Conservation (phyloP, 2,797 vertebrate species). For the Melanotaenia pygmaea region DNA sequence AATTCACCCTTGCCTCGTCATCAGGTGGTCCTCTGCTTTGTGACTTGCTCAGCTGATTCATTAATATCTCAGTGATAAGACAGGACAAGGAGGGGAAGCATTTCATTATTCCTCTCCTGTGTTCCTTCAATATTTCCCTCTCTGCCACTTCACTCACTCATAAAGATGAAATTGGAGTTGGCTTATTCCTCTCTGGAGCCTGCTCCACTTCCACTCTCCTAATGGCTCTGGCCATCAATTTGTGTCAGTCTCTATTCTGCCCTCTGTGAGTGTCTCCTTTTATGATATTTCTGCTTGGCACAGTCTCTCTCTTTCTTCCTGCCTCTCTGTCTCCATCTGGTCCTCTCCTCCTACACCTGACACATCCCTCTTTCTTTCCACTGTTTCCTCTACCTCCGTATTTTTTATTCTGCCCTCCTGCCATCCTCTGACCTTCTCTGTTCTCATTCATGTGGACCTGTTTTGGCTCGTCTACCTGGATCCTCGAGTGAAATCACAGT, state of each 20-base stretch:
- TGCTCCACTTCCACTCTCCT: conserved; percentile 55
- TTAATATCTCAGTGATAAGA: conserved; percentile 50
- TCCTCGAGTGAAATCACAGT: conserved; percentile 17
- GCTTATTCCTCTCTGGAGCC: conserved; percentile 68
- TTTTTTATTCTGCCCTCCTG: conserved; percentile 41
- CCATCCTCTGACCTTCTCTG: conserved; percentile 61
- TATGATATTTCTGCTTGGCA: conserved; percentile 58
- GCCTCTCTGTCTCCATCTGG: conserved; percentile 69
- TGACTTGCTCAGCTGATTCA: conserved; percentile 59
- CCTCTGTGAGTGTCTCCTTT: conserved; percentile 49
- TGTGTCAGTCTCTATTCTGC: conserved; percentile 67
- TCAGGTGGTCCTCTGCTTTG: conserved; percentile 54
- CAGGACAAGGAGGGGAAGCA: conserved; percentile 46
- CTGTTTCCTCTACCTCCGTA: conserved; percentile 36
- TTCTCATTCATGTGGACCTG: conserved; percentile 28
- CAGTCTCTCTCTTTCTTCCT: conserved; percentile 40
- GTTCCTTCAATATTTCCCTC: conserved; percentile 59
- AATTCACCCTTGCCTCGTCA: conserved; percentile 42
- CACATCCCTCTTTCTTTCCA: conserved; percentile 41
- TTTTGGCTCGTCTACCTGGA: conserved; percentile 31
- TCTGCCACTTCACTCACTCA: conserved; percentile 66
- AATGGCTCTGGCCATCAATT: conserved; percentile 67
- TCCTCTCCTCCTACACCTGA: conserved; percentile 62
- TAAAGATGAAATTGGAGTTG: conserved; percentile 67
- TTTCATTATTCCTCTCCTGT: conserved; percentile 69